Evolutionary conservation across 2,888 invertebrate species (phyloP).

Genomic region (Melangyna quadrimaculata): DNA sequence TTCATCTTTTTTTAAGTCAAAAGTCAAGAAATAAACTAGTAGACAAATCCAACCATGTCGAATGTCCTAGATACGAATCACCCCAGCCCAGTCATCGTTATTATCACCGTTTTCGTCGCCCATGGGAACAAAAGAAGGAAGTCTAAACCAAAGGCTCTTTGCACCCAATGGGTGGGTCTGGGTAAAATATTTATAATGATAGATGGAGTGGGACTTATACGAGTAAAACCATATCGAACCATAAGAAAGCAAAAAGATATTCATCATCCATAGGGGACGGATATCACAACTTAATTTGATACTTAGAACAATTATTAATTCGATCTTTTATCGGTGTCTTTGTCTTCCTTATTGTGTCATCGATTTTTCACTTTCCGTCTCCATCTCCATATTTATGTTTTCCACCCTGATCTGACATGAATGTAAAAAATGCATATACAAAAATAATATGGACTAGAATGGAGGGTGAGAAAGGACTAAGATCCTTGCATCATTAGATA

Average conservation of each 20-base stretch:
- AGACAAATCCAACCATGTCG: background rate
- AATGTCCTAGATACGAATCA: slow-evolving; percentile 24
- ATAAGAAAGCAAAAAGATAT: slow-evolving; percentile 41
- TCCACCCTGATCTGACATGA: background rate
- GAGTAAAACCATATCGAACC: background rate
- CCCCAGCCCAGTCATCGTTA: background rate
- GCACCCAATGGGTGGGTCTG: background rate
- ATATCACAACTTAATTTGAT: slow-evolving; percentile 56
- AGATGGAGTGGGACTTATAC: background rate
- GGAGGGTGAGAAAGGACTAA: background rate
- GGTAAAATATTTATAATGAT: no score
- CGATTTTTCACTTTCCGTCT: slow-evolving; percentile 30
- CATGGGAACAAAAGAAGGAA: slow-evolving; percentile 28
- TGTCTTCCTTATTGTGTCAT: slow-evolving; percentile 37
- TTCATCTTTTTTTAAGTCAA: no score
- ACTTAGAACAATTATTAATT: slow-evolving; percentile 51
- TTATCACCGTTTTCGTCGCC: background rate
- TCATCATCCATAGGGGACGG: slow-evolving; percentile 57
- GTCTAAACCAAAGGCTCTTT: background rate
- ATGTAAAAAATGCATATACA: slow-evolving; percentile 18
- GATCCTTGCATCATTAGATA: slow-evolving; percentile 24
- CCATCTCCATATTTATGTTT: no score
- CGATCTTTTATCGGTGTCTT: slow-evolving; percentile 30
- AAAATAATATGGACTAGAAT: no score
- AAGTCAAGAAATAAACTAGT: no score